Conservation (phyloP, 1,140 invertebrate species). For the Drosophila mayri region DNA sequence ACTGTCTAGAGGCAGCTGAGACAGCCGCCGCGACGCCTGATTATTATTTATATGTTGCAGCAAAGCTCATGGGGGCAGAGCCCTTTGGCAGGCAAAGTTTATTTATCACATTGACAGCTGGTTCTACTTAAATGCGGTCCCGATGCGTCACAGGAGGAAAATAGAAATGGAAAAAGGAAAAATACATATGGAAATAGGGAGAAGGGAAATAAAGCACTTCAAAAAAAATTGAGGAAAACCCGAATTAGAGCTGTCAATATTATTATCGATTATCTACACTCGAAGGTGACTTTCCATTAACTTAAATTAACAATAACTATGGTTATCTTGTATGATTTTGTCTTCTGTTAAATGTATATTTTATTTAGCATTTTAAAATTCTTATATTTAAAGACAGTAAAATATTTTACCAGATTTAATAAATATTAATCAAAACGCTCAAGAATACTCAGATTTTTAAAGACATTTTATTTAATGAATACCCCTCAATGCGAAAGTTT, state of each 20-base stretch:
- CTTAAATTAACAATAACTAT: too few species aligned
- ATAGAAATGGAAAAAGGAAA: neutral
- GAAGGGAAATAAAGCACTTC: neutral
- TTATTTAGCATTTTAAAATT: neutral
- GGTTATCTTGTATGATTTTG: neutral
- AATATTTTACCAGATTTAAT: neutral
- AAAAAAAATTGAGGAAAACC: neutral
- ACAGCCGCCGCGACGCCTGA: slow-evolving; percentile 17
- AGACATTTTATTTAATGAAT: too few species aligned
- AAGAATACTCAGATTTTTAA: too few species aligned
- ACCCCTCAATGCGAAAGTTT: too few species aligned
- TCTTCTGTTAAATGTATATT: neutral
- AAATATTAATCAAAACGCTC: neutral
- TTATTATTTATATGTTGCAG: slow-evolving; percentile 58
- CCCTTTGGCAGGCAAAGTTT: slow-evolving; percentile 60
- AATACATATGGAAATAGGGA: neutral
- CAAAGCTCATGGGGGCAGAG: slow-evolving; percentile 15
- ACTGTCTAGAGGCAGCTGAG: slow-evolving; percentile 22
- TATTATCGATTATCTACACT: too few species aligned
- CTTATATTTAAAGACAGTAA: neutral
- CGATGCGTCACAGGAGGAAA: slow-evolving; percentile 44
- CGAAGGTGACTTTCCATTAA: too few species aligned
- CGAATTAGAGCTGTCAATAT: neutral
- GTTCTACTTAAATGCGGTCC: slow-evolving; percentile 72
- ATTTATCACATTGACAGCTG: slow-evolving; percentile 81